phyloP scores from a whole-genome alignment of 1,140 invertebrate species.

The Drosophila eugracilis region DNA sequence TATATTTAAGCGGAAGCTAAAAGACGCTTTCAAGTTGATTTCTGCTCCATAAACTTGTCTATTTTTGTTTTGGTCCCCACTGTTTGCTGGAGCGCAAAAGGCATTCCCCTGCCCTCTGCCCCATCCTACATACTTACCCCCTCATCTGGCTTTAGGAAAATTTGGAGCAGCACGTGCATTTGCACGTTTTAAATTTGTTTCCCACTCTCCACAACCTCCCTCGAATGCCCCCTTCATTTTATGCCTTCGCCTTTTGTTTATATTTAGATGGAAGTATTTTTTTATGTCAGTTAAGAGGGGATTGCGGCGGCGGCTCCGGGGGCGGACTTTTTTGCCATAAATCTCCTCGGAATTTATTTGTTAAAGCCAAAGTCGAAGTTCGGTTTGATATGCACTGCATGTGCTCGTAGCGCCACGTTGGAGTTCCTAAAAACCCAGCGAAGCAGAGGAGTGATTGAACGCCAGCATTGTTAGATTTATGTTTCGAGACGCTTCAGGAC shows the following conservation, averaged over 20 bases:
- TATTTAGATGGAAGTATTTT: constrained; percentile 80
- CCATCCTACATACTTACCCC: constrained; percentile 1
- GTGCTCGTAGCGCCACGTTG: constrained; percentile 50
- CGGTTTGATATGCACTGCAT: constrained; percentile 47
- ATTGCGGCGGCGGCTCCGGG: constrained; percentile 17
- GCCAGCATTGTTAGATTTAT: constrained; percentile 75
- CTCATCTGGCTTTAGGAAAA: constrained; percentile 43
- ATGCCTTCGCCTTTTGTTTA: constrained; percentile 62
- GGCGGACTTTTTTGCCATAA: constrained; percentile 62
- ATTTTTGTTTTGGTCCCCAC: constrained; percentile 62
- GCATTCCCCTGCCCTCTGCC: constrained; percentile 3
- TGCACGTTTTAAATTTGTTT: constrained; percentile 70
- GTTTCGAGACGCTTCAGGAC: constrained; percentile 24
- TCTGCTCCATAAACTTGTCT: constrained; percentile 83
- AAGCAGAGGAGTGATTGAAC: constrained; percentile 55
- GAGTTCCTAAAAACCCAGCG: constrained; percentile 24
- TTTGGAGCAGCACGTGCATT: constrained; percentile 82
- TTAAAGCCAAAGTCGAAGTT: constrained; percentile 64
- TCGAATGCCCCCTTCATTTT: constrained; percentile 26
- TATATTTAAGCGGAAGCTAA: constrained; percentile 77
- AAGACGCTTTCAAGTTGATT: constrained; percentile 81
- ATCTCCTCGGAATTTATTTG: constrained; percentile 76
- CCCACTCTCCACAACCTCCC: constrained; percentile 1
- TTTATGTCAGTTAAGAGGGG: constrained; percentile 64
- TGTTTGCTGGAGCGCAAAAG: constrained; percentile 67